Percentiles rank a stretch among this genome's conserved stretches.
Evolutionary conservation across 2,797 vertebrate species (phyloP).

Genomic region (Tapirus indicus): DNA sequence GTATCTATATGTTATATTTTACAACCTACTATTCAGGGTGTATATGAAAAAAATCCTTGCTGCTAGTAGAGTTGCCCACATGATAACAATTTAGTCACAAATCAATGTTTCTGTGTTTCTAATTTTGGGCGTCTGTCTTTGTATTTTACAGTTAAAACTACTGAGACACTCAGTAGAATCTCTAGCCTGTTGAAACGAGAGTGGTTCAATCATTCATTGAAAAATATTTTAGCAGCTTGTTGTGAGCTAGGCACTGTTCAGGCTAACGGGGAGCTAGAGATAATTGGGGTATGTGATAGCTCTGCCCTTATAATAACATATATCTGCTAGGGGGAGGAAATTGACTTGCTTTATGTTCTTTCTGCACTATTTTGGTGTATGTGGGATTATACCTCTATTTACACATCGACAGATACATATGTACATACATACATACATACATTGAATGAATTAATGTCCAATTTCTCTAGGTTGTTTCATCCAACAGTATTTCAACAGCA

Average conservation of each 20-base stretch:
- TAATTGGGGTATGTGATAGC: not conserved
- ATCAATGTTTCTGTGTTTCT: not conserved
- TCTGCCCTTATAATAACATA: not conserved
- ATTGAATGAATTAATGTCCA: not conserved
- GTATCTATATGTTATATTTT: not conserved
- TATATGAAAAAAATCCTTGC: not conserved
- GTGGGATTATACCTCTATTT: accelerated
- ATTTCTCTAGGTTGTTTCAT: not conserved
- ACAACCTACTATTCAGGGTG: not conserved
- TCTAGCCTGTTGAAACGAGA: not conserved
- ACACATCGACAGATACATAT: too few relatives aligned
- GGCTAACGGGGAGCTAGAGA: too few relatives aligned
- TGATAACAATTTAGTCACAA: not conserved
- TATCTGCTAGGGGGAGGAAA: not conserved
- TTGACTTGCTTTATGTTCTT: not conserved
- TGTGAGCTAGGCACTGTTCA: not conserved
- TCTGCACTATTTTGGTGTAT: not conserved
- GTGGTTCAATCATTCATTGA: not conserved
- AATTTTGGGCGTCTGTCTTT: not conserved
- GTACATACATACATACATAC: too few relatives aligned
- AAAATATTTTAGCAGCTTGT: not conserved
- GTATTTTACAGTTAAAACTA: not conserved
- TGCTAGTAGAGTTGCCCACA: not conserved
- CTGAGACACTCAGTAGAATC: not conserved
- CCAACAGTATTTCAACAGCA: not conserved